Evolutionary conservation across 2,113 vertebrate species (phyloP), one percentile per base, ranked within the genome.

Genomic region (Pao palembangensis): DNA sequence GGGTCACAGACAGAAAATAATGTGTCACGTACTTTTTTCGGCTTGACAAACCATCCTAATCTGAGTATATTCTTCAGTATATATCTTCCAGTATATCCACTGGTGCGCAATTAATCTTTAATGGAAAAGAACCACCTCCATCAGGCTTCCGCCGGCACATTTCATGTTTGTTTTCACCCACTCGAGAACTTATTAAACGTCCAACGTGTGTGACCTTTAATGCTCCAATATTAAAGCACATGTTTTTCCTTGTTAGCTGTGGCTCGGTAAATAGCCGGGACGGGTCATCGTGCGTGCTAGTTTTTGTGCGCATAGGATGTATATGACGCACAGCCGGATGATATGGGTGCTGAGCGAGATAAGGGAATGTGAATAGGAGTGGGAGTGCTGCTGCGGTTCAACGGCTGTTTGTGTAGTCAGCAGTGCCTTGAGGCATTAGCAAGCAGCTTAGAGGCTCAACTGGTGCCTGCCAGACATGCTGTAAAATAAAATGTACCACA

Each of bases 351-450:
- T 69, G 34, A 38, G 68, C 0, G 0, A 55, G 63, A 69, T 69
- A 74, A 73, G 68, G 52, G 25, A 60, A 51, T 57, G 4, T 15
- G 21, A 68, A 51, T 25, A 48, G 51, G 53, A 71, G 68, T 70
- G 67, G 54, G 65, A 61, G 72, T 71, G 10, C 25, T 67, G 47
- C 18, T 60, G 55, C 44, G 43, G 41, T 72, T 54, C 44, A 19
- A 14, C 25, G 51, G 48, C 50, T 58, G 55, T 73, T 82, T 78
- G 61, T 74, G 71, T 74, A 68, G 67, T 81, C 72, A 71, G 71
- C 63, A 51, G 8, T 31, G 58, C 68, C 67, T 73, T 12, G 18
- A 79, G 71, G 67, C 47, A 54, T 64, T 38, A 50, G 8, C 23
- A 42, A 7, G 62, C 60, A 61, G 31, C 60, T 58, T 61, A 71